Base-by-base conservation (phyloP, 2,797 vertebrate species). In the Gambusia yucatana region DNA sequence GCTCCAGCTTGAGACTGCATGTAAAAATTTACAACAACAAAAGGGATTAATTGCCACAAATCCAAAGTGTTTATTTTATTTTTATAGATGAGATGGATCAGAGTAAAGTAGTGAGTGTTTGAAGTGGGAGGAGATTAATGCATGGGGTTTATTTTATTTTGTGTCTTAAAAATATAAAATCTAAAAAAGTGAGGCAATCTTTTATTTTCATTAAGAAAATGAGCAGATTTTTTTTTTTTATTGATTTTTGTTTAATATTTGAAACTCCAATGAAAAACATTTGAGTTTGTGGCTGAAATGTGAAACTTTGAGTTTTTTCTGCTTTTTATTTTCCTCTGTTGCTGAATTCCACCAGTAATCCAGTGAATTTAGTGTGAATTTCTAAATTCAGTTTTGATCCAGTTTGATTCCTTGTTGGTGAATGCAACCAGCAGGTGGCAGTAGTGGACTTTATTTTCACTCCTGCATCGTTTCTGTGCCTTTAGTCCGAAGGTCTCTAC, bases 341-440 rank as follows among this genome's bases (percentile, higher is more conserved):
- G 67, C 7, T 13, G 13, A 9, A 63, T 16, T 3, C 10, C 30
- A 72, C 22, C 28, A 25, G 22, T 48, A n/a, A n/a, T 30, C 61
- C 6, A 17, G 33, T 7, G 22, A 65, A 65, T 65, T 25, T 9
- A 22, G 36, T 41, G 17, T 67, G 20, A 67, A 39, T 20, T 20
- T 6, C 6, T 7, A 33, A 8, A 36, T 22, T 4, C 20, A 11
- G 20, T 36, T 36, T 59, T 52, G 52, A n/a, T 55, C 13, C 28
- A 61, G 30, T 11, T 41, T 67, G 36, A 13, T 25, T 67, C 22
- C 16, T 39, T 36, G 33, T 25, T 41, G 73, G 3, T 67, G 36
- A 13, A 0, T 57, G 4, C 74, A 70, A 81, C 94, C 96, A 95
- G 90, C 78, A 95, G 96, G 89, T 95, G 96, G 95, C 95, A 95